Percentiles rank a stretch among this genome's conserved stretches.
Evolutionary conservation across 2,797 vertebrate species (phyloP).

Genomic region (Heterohyrax brucei): DNA sequence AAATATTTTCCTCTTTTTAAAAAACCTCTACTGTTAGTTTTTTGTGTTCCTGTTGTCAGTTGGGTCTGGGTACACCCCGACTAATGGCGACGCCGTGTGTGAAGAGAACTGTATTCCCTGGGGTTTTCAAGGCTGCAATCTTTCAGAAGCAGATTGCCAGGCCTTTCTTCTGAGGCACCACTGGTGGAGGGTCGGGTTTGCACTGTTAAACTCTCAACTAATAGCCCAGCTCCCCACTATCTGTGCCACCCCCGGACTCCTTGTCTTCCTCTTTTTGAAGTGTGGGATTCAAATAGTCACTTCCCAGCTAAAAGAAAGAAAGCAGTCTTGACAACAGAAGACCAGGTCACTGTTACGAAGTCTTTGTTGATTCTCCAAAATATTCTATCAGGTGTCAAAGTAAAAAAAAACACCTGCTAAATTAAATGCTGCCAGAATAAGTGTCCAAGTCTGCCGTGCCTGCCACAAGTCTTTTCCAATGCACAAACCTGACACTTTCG

Average conservation of each 20-base stretch:
- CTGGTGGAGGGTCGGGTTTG: not conserved
- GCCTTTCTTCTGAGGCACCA: too few relatives aligned
- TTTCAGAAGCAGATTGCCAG: too few relatives aligned
- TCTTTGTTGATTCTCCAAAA: conserved; percentile 64
- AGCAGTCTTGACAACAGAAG: not conserved
- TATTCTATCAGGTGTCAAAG: conserved; percentile 27
- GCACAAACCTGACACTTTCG: not conserved
- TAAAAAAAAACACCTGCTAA: conserved; percentile 44
- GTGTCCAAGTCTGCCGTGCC: not conserved
- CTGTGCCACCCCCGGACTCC: not conserved
- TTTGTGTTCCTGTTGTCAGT: not conserved
- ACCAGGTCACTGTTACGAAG: not conserved
- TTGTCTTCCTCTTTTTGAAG: conserved; percentile 5
- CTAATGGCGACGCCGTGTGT: too few relatives aligned
- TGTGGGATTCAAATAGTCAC: conserved; percentile 11
- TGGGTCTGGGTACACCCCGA: too few relatives aligned
- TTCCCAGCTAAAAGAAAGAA: not conserved
- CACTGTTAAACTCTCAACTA: not conserved
- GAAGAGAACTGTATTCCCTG: too few relatives aligned
- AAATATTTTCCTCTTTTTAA: not conserved
- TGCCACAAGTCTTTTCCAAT: not conserved
- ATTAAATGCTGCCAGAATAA: conserved; percentile 58
- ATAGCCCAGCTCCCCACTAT: not conserved
- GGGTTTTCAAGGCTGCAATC: too few relatives aligned
- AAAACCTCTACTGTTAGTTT: not conserved